These are phyloP conservation scores for Corythaixoides concolor DNA, from an alignment of 2,113 vertebrate species.

Conservation along the genomic window DNA sequence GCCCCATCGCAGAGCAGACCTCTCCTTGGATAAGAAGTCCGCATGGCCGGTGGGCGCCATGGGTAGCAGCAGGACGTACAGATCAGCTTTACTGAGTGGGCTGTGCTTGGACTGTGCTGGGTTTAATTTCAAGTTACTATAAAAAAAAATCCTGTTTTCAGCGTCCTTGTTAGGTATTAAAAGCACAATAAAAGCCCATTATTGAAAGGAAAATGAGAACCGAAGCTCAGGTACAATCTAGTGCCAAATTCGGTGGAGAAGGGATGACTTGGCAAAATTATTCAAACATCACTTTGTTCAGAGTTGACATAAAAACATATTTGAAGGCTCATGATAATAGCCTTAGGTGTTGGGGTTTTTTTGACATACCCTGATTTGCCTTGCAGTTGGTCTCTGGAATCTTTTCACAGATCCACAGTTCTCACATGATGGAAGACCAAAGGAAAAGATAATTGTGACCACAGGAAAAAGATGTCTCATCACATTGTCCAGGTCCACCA, in stretches of 20 bases:
- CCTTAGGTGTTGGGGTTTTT: background rate
- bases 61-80: background rate
- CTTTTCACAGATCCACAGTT: background rate
- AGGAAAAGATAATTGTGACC: background rate
- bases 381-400: background rate
- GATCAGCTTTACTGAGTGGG: background rate
- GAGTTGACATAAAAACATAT: background rate
- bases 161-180: background rate
- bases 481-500: background rate
- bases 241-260: background rate
- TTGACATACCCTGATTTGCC: background rate
- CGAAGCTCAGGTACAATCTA: background rate
- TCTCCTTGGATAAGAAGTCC: background rate
- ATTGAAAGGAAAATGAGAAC: background rate
- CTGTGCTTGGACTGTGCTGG: background rate
- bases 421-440: background rate
- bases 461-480: background rate
- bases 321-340: background rate
- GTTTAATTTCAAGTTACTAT: background rate
- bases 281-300: background rate
- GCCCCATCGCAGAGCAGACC: rapidly evolving
- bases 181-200: background rate
- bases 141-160: background rate
- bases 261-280: background rate
- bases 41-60: rapidly evolving